Percentiles rank a stretch among this genome's conserved stretches.
These are phyloP conservation scores for Lucinisca nassula DNA, from an alignment of 2,888 invertebrate species.

Conservation along the genomic window DNA sequence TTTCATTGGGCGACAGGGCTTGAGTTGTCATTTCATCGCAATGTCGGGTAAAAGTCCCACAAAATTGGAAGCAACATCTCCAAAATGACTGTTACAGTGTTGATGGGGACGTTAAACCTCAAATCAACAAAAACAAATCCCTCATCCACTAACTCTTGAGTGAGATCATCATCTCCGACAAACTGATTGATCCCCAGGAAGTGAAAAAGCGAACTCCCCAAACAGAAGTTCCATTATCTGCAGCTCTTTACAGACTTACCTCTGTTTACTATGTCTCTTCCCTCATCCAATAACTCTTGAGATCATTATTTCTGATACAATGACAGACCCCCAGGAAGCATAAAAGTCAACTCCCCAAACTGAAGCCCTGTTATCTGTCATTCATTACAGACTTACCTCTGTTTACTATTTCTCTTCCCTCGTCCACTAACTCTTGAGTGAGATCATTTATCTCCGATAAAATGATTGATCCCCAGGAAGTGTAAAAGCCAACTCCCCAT, in stretches of 20 bases:
- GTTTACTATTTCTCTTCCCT: conserved; percentile 96
- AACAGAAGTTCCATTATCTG: too few relatives aligned
- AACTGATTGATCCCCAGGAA: conserved; percentile 97
- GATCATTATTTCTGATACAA: conserved; percentile 97
- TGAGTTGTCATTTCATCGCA: too few relatives aligned
- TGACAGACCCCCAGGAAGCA: conserved; percentile 96
- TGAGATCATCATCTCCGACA: conserved; percentile 97
- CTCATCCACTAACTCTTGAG: conserved; percentile 97
- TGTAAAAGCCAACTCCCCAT: conserved; percentile 97
- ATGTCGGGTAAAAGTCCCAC: too few relatives aligned
- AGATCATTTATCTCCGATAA: conserved; percentile 97
- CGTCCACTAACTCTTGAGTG: conserved; percentile 97
- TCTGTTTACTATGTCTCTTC: conserved; percentile 96
- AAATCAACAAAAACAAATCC: too few relatives aligned
- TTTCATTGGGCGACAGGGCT: too few relatives aligned
- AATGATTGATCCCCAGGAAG: conserved; percentile 96
- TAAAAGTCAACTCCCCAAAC: conserved; percentile 96
- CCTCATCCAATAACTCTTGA: conserved; percentile 98
- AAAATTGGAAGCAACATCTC: too few relatives aligned
- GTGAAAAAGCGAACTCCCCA: conserved; percentile 96
- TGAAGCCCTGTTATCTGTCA: too few relatives aligned
- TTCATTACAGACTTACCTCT: conserved; percentile 93
- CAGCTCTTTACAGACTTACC: too few relatives aligned
- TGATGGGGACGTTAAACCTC: too few relatives aligned
- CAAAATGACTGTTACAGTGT: too few relatives aligned